phyloP scores from a whole-genome alignment of 30 jellyfish, hydroid and myxozoan species.

The Turritopsis dohrnii region DNA sequence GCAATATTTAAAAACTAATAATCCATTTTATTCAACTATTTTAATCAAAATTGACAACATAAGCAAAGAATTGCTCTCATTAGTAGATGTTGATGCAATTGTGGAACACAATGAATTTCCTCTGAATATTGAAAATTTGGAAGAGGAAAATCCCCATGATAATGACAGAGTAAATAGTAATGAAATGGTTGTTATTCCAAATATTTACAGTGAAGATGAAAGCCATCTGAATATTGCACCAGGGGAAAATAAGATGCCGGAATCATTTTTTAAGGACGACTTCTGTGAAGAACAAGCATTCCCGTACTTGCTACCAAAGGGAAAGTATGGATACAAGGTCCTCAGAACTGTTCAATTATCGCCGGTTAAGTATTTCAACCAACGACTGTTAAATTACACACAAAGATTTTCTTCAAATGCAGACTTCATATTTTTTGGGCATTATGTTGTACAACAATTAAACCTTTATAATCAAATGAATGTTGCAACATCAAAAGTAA shows the following conservation, averaged over 20 bases:
- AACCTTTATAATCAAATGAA: too few species aligned
- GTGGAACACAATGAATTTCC: neutral
- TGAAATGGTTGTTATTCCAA: neutral
- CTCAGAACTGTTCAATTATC: neutral
- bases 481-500: neutral
- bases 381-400: too few species aligned
- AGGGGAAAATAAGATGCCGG: neutral
- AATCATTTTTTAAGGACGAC: constrained; percentile 10
- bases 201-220: neutral
- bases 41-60: neutral
- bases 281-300: constrained; percentile 21
- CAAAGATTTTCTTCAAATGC: too few species aligned
- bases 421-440: too few species aligned
- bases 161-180: neutral
- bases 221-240: constrained; percentile 3
- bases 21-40: neutral
- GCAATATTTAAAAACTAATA: neutral
- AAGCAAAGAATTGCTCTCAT: neutral
- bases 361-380: too few species aligned
- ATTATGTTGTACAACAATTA: too few species aligned
- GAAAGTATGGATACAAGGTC: constrained; percentile 13
- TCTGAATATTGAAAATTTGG: neutral
- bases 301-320: neutral
- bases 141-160: neutral
- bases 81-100: constrained; percentile 1